phyloP scores from a whole-genome alignment of 2,888 invertebrate species.

The Caenorhabditis doughertyi region DNA sequence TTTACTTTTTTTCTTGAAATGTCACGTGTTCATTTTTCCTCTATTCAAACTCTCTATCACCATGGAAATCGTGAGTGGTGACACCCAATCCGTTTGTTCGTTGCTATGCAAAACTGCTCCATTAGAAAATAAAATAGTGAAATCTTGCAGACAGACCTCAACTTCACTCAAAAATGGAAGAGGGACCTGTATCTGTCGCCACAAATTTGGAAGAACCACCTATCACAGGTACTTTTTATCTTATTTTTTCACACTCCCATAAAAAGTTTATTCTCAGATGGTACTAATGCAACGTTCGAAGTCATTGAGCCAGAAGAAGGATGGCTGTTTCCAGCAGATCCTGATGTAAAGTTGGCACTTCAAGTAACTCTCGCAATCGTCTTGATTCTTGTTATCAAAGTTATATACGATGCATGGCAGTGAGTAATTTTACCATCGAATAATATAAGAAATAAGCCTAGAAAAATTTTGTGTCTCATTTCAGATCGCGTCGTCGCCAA shows the following conservation, averaged over 20 bases:
- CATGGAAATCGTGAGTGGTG: background rate
- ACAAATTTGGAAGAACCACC: background rate
- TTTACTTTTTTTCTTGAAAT: background rate
- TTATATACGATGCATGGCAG: background rate
- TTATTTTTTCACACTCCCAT: background rate
- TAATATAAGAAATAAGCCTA: too few species aligned
- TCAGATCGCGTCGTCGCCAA: background rate
- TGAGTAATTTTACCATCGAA: conserved; percentile 3
- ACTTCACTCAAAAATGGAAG: background rate
- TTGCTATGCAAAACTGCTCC: background rate
- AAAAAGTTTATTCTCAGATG: background rate
- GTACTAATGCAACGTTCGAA: background rate
- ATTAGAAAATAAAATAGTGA: background rate
- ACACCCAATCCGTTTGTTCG: background rate
- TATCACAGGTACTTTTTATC: background rate
- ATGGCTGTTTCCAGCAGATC: conserved; percentile 21
- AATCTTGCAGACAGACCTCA: background rate
- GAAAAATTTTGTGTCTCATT: too few species aligned
- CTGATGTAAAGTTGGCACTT: conserved; percentile 5
- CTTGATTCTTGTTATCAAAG: conserved; percentile 6
- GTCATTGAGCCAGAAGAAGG: conserved; percentile 11
- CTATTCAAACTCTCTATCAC: background rate
- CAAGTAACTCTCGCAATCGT: background rate
- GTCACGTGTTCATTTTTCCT: conserved; percentile 15
- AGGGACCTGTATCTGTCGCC: background rate